These are phyloP conservation scores for Stegostoma tigrinum DNA, from an alignment of 2,113 vertebrate genomes.

Conservation along the genomic window DNA sequence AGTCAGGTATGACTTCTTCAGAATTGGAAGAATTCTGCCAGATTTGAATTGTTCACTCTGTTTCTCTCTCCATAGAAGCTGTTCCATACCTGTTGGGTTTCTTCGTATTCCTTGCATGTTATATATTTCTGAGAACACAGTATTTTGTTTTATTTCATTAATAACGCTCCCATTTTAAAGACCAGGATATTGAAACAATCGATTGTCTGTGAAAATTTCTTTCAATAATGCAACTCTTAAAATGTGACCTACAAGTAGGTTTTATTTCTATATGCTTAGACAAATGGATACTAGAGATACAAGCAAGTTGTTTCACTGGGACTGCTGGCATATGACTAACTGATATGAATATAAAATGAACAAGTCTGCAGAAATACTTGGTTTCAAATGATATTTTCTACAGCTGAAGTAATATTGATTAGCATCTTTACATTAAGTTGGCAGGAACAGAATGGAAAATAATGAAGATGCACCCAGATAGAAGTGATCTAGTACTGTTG, in stretches of 20 bases:
- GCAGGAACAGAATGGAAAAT: background rate
- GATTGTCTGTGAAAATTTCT: background rate
- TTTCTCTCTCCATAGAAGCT: background rate
- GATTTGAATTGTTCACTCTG: too few relatives aligned
- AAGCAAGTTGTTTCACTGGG: background rate
- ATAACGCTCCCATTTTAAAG: background rate
- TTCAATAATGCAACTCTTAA: background rate
- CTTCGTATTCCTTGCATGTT: too few relatives aligned
- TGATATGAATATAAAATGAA: conserved; percentile 14
- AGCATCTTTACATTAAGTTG: background rate
- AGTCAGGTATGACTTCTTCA: too few relatives aligned
- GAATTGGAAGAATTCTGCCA: too few relatives aligned
- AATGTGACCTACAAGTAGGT: background rate
- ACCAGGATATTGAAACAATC: background rate
- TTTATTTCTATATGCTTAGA: conserved; percentile 1
- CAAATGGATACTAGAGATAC: background rate
- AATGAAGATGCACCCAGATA: background rate
- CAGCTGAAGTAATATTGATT: conserved; percentile 13
- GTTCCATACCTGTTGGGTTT: too few relatives aligned
- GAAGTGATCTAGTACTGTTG: background rate
- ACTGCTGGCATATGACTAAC: background rate
- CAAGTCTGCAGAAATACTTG: background rate
- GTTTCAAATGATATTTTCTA: background rate
- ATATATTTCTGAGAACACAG: too few relatives aligned
- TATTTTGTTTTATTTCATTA: background rate